Conservation (phyloP, 2,797 vertebrate species). For the Eulemur coronatus region DNA sequence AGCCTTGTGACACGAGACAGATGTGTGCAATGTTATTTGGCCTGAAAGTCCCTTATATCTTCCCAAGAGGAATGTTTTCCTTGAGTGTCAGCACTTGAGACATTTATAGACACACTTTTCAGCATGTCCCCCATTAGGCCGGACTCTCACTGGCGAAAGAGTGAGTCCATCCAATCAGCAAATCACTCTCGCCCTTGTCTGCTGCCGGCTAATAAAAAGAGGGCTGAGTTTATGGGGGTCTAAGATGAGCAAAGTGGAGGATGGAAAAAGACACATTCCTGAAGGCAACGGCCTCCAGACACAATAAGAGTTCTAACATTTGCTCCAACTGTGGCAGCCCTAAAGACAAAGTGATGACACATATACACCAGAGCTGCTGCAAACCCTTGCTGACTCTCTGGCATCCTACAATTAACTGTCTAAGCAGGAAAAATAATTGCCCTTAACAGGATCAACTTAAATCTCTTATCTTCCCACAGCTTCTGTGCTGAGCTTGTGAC, state of each 20-base stretch:
- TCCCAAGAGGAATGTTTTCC: background rate
- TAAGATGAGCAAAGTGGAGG: background rate
- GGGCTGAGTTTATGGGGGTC: background rate
- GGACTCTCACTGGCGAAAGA: background rate
- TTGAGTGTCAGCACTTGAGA: background rate
- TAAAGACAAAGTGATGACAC: background rate
- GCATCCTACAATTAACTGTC: background rate
- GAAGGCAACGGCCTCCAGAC: fast-evolving
- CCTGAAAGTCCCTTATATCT: background rate
- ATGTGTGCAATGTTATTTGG: background rate
- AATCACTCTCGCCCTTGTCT: background rate
- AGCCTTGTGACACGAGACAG: background rate
- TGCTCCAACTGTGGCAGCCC: fast-evolving
- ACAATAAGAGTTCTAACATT: background rate
- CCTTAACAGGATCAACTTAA: background rate
- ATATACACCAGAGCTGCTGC: background rate
- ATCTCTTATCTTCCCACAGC: background rate
- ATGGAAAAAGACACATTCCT: background rate
- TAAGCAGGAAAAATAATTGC: background rate
- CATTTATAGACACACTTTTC: background rate
- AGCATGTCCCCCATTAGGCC: background rate
- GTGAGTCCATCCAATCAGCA: background rate
- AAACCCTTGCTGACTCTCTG: background rate
- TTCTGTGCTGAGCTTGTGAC: background rate
- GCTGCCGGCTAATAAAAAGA: background rate